phyloP scores from a whole-genome alignment of 2,888 invertebrate genomes.

The Perithous albicinctus region DNA sequence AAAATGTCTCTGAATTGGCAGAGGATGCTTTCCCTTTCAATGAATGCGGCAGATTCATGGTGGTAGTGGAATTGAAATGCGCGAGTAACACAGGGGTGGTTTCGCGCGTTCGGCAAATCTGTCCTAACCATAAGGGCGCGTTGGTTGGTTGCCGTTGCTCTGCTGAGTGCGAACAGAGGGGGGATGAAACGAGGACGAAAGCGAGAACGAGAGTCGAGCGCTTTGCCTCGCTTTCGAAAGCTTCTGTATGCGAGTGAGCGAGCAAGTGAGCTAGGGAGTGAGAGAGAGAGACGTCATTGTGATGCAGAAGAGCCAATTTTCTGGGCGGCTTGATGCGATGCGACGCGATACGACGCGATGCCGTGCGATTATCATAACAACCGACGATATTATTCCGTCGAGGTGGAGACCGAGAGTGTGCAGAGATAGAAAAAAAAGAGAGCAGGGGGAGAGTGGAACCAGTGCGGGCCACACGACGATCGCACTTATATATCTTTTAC shows the following conservation, averaged over 20 bases:
- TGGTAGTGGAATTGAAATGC: constrained; percentile 37
- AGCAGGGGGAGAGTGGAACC: constrained; percentile 18
- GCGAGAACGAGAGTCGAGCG: constrained; percentile 56
- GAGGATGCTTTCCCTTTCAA: too few relatives aligned
- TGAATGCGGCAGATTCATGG: constrained; percentile 13
- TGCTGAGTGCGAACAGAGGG: constrained; percentile 28
- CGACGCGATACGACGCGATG: constrained; percentile 80
- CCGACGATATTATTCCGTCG: constrained; percentile 84
- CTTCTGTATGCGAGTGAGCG: constrained; percentile 55
- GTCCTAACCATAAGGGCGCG: constrained; percentile 56
- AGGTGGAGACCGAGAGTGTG: constrained; percentile 60
- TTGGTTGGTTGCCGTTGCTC: constrained; percentile 44
- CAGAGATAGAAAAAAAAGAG: constrained; percentile 51
- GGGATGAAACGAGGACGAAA: constrained; percentile 50
- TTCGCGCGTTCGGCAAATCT: constrained; percentile 71
- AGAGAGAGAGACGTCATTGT: constrained; percentile 81
- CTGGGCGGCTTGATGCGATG: constrained; percentile 84
- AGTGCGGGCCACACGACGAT: constrained; percentile 37
- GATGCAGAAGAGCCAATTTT: constrained; percentile 85
- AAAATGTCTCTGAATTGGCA: too few relatives aligned
- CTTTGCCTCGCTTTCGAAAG: constrained; percentile 59
- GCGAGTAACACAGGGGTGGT: constrained; percentile 61
- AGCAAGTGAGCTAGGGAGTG: constrained; percentile 56
- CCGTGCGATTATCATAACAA: constrained; percentile 85
- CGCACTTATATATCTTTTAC: constrained; percentile 22